These are phyloP conservation scores for Girardia tigrina DNA, from an alignment of 2,888 invertebrate species.

Conservation along the genomic window DNA sequence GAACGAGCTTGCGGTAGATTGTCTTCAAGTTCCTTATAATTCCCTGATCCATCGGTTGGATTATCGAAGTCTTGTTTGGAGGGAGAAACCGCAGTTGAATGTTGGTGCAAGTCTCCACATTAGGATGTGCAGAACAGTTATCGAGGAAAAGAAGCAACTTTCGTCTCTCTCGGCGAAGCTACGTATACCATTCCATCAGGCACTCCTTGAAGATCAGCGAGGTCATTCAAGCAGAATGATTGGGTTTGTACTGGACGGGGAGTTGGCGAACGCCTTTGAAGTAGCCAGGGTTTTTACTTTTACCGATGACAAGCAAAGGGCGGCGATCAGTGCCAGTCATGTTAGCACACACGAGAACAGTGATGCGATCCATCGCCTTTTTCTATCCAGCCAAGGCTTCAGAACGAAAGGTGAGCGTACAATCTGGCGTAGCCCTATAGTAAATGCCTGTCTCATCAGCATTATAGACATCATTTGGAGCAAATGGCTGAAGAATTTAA, in stretches of 20 bases:
- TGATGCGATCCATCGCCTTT: conserved; percentile 32
- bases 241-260: conserved; percentile 33
- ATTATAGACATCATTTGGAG: conserved; percentile 16
- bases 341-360: conserved; percentile 35
- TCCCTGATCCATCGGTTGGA: conserved; percentile 39
- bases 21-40: conserved; percentile 38
- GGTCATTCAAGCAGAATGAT: conserved; percentile 39
- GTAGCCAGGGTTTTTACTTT: conserved; percentile 34
- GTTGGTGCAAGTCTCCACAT: conserved; percentile 25
- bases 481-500: neutral
- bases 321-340: conserved; percentile 37
- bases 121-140: conserved; percentile 21
- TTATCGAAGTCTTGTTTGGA: conserved; percentile 38
- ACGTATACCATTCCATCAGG: conserved; percentile 35
- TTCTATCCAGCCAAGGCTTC: conserved; percentile 24
- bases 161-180: neutral
- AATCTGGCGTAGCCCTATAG: conserved; percentile 10
- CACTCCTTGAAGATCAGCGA: conserved; percentile 36
- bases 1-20: conserved; percentile 34
- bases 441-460: conserved; percentile 28
- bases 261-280: neutral
- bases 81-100: conserved; percentile 38
- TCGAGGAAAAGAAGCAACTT: conserved; percentile 21
- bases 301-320: conserved; percentile 34
- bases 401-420: neutral